phyloP scores from a whole-genome alignment of 2,113 vertebrate species.

The Saguinus imperator region DNA sequence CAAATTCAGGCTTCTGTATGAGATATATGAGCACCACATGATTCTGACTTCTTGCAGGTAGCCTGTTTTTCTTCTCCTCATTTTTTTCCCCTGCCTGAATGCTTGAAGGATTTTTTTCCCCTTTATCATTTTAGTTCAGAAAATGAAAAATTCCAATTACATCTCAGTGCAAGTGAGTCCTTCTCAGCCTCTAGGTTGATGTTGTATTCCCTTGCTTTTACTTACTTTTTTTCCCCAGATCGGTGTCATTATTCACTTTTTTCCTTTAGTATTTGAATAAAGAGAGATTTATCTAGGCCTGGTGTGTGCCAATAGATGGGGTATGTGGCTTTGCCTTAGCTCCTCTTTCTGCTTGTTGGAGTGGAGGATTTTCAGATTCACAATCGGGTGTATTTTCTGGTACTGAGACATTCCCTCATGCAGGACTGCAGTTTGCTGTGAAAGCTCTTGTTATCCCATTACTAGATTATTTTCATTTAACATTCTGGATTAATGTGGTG shows the following conservation, averaged over 20 bases:
- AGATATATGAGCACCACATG: neutral
- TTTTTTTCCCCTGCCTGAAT: neutral
- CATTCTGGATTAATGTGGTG: neutral
- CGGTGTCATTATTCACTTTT: neutral
- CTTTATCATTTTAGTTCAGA: neutral
- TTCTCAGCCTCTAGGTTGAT: neutral
- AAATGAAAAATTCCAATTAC: neutral
- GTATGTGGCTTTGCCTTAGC: neutral
- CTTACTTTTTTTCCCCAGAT: neutral
- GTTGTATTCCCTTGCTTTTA: neutral
- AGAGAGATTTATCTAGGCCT: neutral
- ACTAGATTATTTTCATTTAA: neutral
- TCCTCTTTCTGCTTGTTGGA: neutral
- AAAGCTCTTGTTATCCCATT: neutral
- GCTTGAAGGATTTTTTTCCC: neutral
- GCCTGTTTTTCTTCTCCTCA: neutral
- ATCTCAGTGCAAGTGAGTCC: neutral
- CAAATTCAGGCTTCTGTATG: neutral
- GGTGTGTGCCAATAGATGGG: neutral
- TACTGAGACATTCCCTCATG: neutral
- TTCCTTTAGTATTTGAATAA: neutral
- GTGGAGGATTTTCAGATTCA: neutral
- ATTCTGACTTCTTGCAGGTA: neutral
- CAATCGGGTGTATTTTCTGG: fast-evolving
- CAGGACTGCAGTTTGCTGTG: neutral